These are phyloP conservation scores for Scleropages formosus DNA, from an alignment of 2,797 vertebrate species.

Conservation along the genomic window DNA sequence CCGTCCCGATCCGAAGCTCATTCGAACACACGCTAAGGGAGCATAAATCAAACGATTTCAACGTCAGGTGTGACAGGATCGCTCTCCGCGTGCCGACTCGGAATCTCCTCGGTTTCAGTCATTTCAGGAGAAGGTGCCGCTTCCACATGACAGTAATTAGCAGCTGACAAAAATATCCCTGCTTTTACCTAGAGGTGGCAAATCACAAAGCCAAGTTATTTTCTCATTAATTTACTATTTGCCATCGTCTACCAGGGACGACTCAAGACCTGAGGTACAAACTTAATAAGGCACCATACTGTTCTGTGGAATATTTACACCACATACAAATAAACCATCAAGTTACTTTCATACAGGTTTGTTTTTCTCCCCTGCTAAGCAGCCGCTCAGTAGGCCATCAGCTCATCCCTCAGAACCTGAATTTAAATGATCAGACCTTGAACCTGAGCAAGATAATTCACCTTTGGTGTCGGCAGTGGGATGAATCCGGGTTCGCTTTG, in stretches of 20 bases:
- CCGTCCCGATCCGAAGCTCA: background rate
- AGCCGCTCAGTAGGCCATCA: constrained; percentile 67
- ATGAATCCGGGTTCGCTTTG: constrained; percentile 55
- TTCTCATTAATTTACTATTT: constrained; percentile 86
- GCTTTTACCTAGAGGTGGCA: constrained; percentile 86
- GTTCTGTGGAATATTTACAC: constrained; percentile 71
- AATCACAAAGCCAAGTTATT: constrained; percentile 85
- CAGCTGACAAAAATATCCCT: constrained; percentile 94
- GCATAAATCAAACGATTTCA: constrained; percentile 33
- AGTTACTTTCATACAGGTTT: constrained; percentile 75
- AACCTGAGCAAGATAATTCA: constrained; percentile 64
- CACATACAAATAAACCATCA: constrained; percentile 62
- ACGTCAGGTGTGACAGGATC: constrained; percentile 71
- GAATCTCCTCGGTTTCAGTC: constrained; percentile 75
- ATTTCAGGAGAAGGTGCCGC: constrained; percentile 80
- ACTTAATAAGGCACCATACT: constrained; percentile 74
- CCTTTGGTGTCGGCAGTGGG: constrained; percentile 57
- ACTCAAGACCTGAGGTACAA: constrained; percentile 73
- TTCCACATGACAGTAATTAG: constrained; percentile 93
- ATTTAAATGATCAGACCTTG: constrained; percentile 64
- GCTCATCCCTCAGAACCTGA: constrained; percentile 64
- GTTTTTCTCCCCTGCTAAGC: constrained; percentile 69
- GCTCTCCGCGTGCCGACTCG: constrained; percentile 65
- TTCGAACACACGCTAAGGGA: background rate
- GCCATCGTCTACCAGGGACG: constrained; percentile 74